Percentiles rank a stretch among this genome's conserved stretches.
Evolutionary conservation across 2,113 vertebrate species (phyloP).

Genomic region (Campylomormyrus numenius): DNA sequence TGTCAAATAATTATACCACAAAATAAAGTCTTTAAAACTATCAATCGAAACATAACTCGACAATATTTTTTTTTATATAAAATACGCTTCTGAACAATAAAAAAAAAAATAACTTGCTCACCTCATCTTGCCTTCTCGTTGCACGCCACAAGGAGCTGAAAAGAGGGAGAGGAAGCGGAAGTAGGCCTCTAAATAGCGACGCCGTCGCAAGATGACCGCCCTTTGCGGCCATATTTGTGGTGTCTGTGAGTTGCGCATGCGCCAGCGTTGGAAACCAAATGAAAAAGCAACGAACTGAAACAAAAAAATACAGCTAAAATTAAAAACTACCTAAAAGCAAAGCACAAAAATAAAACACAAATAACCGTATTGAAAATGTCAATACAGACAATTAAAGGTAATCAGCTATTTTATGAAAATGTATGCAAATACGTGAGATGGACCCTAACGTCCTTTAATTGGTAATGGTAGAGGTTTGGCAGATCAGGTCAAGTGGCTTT

Average conservation of each 20-base stretch:
- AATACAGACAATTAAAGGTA: neutral
- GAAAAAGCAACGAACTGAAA: neutral
- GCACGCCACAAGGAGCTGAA: slow-evolving; percentile 34
- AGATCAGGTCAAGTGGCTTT: neutral
- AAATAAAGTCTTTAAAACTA: neutral
- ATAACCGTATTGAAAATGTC: neutral
- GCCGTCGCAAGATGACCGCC: neutral
- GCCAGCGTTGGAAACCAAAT: neutral
- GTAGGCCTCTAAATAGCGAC: slow-evolving; percentile 45
- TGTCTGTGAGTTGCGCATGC: neutral
- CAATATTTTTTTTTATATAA: neutral
- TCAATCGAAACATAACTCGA: neutral
- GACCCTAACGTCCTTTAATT: neutral
- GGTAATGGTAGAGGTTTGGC: neutral
- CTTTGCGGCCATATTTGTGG: slow-evolving; percentile 35
- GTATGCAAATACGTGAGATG: neutral
- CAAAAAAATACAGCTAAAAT: neutral
- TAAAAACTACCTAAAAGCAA: neutral
- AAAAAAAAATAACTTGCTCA: neutral
- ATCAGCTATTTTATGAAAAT: neutral
- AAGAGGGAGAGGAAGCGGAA: slow-evolving; percentile 43
- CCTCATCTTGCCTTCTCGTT: slow-evolving; percentile 39
- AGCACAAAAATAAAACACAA: neutral
- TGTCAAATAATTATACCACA: neutral
- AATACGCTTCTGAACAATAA: neutral